Conservation (phyloP, 2,113 vertebrate genomes). For the Zosterops borbonicus region DNA sequence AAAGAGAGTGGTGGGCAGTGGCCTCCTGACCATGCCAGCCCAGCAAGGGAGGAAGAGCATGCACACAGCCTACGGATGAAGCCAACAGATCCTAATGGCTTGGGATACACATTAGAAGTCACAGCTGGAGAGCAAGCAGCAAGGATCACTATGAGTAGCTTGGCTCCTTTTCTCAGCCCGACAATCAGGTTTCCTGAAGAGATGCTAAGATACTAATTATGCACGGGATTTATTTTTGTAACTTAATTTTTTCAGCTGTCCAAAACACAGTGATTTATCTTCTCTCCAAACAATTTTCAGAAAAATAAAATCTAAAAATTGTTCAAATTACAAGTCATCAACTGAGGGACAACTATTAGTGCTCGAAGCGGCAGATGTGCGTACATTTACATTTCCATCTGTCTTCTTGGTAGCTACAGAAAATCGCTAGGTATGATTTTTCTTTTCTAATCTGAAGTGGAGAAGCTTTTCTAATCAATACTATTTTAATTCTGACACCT, state of each 20-base stretch:
- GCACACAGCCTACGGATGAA: background rate
- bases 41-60: fast-evolving
- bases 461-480: background rate
- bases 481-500: background rate
- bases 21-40: background rate
- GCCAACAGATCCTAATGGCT: background rate
- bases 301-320: conserved; percentile 25
- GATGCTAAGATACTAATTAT: background rate
- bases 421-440: background rate
- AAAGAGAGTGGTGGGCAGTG: background rate
- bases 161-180: background rate
- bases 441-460: background rate
- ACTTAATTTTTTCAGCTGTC: background rate
- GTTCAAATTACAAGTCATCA: conserved; percentile 3
- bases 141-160: background rate
- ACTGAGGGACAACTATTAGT: background rate
- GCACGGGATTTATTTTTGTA: conserved; percentile 35
- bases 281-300: background rate
- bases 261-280: background rate
- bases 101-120: background rate
- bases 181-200: conserved; percentile 42
- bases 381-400: conserved; percentile 27
- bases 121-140: background rate
- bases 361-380: background rate
- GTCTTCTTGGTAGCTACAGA: background rate